phyloP scores from a whole-genome alignment of 1,140 invertebrate species.

The Anadara kagoshimensis region DNA sequence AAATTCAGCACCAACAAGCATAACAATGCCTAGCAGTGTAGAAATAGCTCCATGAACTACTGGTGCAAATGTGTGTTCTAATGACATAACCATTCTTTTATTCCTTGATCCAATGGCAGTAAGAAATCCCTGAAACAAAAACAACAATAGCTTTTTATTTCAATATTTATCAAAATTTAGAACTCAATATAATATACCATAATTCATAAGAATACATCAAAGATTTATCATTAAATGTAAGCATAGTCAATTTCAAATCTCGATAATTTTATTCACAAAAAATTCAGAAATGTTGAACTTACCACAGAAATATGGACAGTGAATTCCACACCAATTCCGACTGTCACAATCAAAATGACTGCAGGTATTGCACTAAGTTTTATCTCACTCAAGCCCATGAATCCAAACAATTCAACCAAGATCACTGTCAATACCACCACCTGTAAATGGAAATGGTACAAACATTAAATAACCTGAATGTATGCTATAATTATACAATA shows the following conservation, averaged over 20 bases:
- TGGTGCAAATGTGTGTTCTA: slow-evolving; percentile 90
- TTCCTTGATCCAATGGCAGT: slow-evolving; percentile 89
- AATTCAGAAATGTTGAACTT: slow-evolving; percentile 71
- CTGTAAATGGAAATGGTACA: slow-evolving; percentile 59
- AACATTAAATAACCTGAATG: neutral
- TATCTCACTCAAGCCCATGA: slow-evolving; percentile 89
- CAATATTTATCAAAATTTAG: neutral
- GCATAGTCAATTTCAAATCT: too few relatives aligned
- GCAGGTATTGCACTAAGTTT: slow-evolving; percentile 93
- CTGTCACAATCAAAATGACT: slow-evolving; percentile 89
- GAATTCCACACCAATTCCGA: slow-evolving; percentile 92
- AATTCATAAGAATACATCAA: too few relatives aligned
- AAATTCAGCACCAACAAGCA: slow-evolving; percentile 95
- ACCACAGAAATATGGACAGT: slow-evolving; percentile 90
- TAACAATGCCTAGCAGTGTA: slow-evolving; percentile 86
- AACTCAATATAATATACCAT: slow-evolving; percentile 1
- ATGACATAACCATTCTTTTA: slow-evolving; percentile 83
- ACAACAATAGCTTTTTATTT: neutral
- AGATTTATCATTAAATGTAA: too few relatives aligned
- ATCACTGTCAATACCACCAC: slow-evolving; percentile 83
- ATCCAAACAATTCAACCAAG: slow-evolving; percentile 89
- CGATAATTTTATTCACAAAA: neutral
- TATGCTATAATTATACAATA: neutral
- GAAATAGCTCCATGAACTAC: slow-evolving; percentile 91
- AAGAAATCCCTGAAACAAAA: slow-evolving; percentile 85